Percentiles rank a stretch among this genome's conserved stretches.
Conservation (phyloP, 2,797 vertebrate species). For the Eospalax fontanierii region DNA sequence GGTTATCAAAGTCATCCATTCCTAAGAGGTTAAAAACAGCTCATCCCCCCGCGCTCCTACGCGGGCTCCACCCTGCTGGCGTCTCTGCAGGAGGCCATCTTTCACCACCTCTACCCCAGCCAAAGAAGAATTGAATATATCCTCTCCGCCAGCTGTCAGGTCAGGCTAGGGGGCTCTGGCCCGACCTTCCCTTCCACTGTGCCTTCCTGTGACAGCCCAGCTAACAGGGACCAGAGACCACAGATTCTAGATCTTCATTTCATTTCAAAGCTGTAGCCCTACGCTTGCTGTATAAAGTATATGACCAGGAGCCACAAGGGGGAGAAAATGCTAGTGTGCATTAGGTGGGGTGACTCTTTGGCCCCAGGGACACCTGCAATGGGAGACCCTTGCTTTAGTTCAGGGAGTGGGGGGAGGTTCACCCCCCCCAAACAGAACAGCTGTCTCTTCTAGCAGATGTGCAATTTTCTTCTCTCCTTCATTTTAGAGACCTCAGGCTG, state of each 20-base stretch:
- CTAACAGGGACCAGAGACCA: not conserved
- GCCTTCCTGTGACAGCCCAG: not conserved
- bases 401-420: not conserved
- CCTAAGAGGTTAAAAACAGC: not conserved
- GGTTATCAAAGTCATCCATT: not conserved
- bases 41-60: not conserved
- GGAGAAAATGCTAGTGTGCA: slow-evolving; percentile 52
- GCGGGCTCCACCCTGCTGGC: not conserved
- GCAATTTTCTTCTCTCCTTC: not conserved
- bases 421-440: not conserved
- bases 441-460: slow-evolving; percentile 68
- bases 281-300: slow-evolving; percentile 35
- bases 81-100: not conserved
- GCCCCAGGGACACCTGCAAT: slow-evolving; percentile 45
- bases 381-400: slow-evolving; percentile 11
- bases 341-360: not conserved
- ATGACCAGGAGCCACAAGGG: slow-evolving; percentile 40
- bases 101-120: not conserved
- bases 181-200: not conserved
- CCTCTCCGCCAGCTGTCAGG: not conserved
- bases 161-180: too few relatives aligned
- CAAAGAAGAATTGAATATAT: not conserved
- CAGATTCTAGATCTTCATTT: slow-evolving; percentile 65
- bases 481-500: slow-evolving; percentile 66
- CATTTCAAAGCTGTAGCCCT: slow-evolving; percentile 48